phyloP scores from a whole-genome alignment of 2,888 invertebrate species.

The Phaonia tiefii region DNA sequence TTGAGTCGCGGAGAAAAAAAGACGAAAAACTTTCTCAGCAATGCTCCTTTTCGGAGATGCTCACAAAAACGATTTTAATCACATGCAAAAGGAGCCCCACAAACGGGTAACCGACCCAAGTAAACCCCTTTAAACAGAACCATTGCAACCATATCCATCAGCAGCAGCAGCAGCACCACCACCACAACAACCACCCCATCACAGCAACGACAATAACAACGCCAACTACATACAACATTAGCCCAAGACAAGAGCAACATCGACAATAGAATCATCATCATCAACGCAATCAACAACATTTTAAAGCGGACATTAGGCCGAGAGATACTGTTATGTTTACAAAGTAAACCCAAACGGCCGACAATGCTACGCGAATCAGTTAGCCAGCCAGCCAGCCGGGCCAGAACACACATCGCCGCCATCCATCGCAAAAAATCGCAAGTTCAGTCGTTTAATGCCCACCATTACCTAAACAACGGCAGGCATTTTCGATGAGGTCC shows the following conservation, averaged over 20 bases:
- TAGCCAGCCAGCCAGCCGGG: background rate
- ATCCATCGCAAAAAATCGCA: slow-evolving; percentile 30
- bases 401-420: slow-evolving; percentile 34
- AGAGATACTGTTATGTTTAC: slow-evolving; percentile 45
- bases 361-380: slow-evolving; percentile 47
- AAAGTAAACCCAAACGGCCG: slow-evolving; percentile 70
- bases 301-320: slow-evolving; percentile 50
- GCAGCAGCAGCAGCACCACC: slow-evolving; percentile 13
- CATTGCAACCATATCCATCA: background rate
- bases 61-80: background rate
- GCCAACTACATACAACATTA: slow-evolving; percentile 39
- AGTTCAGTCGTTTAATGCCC: slow-evolving; percentile 73
- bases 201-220: slow-evolving; percentile 4
- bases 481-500: background rate
- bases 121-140: slow-evolving; percentile 42
- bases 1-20: background rate
- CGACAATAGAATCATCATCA: slow-evolving; percentile 52
- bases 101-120: slow-evolving; percentile 32
- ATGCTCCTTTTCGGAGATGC: background rate
- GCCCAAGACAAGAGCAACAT: slow-evolving; percentile 12
- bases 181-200: background rate
- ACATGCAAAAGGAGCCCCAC: slow-evolving; percentile 39
- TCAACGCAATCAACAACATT: slow-evolving; percentile 30
- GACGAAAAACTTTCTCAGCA: slow-evolving; percentile 5
- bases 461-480: slow-evolving; percentile 70